A percentile compares a stretch with the other conserved stretches of the same genome.
Evolutionary conservation across 2,113 vertebrate genomes (phyloP).

Genomic region (Monopterus albus): DNA sequence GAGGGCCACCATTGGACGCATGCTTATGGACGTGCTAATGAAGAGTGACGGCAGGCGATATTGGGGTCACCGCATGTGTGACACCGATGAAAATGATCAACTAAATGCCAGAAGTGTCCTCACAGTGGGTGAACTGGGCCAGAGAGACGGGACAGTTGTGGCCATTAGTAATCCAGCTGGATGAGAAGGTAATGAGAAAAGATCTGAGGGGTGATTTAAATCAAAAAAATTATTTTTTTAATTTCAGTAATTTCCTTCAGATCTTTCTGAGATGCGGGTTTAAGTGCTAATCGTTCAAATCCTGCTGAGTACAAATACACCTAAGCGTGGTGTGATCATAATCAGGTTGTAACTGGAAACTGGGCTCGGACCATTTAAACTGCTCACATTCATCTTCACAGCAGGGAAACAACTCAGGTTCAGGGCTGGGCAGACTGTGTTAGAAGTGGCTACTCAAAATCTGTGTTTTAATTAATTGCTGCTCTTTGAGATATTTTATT

Average conservation of each 20-base stretch:
- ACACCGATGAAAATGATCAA: slow-evolving; percentile 86
- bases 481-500: no score
- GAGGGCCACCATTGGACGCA: slow-evolving; percentile 75
- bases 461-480: no score
- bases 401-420: neutral
- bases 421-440: no score
- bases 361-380: slow-evolving; percentile 15
- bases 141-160: slow-evolving; percentile 59
- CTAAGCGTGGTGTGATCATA: neutral
- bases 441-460: no score
- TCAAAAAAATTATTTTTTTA: slow-evolving; percentile 73
- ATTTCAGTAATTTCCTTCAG: slow-evolving; percentile 20
- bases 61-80: slow-evolving; percentile 81
- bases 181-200: slow-evolving; percentile 81
- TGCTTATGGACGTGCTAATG: slow-evolving; percentile 85
- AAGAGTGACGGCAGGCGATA: slow-evolving; percentile 86
- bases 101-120: slow-evolving; percentile 87
- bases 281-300: neutral
- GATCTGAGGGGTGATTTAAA: slow-evolving; percentile 83
- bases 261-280: neutral
- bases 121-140: slow-evolving; percentile 59
- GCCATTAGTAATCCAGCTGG: slow-evolving; percentile 83
- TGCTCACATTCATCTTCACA: slow-evolving; percentile 6
- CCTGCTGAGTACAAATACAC: neutral
- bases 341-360: neutral